Evolutionary conservation across 53 echinoderm and acorn worm species (phyloP).

Genomic region (Crossaster papposus): DNA sequence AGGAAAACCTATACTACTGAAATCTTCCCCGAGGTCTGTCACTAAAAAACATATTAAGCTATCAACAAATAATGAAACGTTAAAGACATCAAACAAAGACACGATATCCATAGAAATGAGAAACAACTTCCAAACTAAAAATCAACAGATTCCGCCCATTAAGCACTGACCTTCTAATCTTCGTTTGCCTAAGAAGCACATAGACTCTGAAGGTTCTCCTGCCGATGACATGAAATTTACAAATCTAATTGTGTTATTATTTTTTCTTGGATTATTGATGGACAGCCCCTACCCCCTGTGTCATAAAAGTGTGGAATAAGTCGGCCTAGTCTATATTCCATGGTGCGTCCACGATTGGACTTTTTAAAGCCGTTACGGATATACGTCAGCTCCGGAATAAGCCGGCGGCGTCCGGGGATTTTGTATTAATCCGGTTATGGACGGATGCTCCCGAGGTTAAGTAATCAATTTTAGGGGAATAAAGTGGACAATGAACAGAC

Average conservation of each 20-base stretch:
- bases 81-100: no score
- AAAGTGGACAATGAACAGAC: background rate
- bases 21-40: no score
- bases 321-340: background rate
- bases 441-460: conserved; percentile 1
- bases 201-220: background rate
- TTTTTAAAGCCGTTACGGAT: background rate
- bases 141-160: no score
- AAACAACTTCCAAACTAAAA: no score
- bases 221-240: background rate
- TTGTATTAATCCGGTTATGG: conserved; percentile 1
- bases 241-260: background rate
- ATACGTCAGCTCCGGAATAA: background rate
- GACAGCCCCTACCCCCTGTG: background rate
- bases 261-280: background rate
- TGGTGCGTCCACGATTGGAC: background rate
- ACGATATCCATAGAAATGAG: no score
- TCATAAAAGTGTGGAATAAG: background rate
- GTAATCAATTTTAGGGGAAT: background rate
- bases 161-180: background rate
- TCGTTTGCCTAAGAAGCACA: background rate
- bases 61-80: no score
- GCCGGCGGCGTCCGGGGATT: background rate
- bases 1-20: no score
- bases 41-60: no score